Conservation (phyloP, 30 jellyfish, hydroid and myxozoan species). For the Sanderia malayensis region DNA sequence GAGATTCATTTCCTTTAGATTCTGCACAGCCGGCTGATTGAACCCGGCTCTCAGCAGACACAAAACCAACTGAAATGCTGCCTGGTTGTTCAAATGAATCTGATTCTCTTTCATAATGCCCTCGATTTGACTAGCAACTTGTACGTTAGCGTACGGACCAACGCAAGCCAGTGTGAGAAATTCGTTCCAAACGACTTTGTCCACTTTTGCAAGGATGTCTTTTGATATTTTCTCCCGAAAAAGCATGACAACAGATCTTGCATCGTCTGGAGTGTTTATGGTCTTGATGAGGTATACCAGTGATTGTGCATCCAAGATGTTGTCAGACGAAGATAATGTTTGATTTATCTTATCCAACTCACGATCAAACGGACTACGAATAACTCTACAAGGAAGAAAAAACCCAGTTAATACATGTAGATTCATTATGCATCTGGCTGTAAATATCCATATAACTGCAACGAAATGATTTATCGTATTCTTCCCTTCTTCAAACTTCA, state of each 20-base stretch:
- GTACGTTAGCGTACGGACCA: conserved; percentile 45
- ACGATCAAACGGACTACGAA: not conserved
- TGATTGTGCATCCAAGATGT: conserved; percentile 13
- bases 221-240: conserved; percentile 17
- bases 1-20: conserved; percentile 1
- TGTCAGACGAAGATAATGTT: conserved; percentile 12
- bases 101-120: conserved; percentile 24
- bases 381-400: not conserved
- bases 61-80: conserved; percentile 9
- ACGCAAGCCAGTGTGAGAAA: conserved; percentile 18
- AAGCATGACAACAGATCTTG: conserved; percentile 7
- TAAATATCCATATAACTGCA: no score
- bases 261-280: conserved; percentile 12
- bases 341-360: conserved; percentile 14
- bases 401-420: no score
- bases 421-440: no score
- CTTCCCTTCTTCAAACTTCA: no score
- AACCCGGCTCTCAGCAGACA: conserved; percentile 4
- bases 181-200: conserved; percentile 27
- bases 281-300: conserved; percentile 10
- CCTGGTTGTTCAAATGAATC: conserved; percentile 4
- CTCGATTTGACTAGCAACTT: conserved; percentile 39
- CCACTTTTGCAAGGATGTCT: conserved; percentile 6
- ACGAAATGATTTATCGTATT: no score
- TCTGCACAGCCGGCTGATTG: conserved; percentile 22